Conservation (phyloP, 2,797 vertebrate genomes). For the Falco naumanni region DNA sequence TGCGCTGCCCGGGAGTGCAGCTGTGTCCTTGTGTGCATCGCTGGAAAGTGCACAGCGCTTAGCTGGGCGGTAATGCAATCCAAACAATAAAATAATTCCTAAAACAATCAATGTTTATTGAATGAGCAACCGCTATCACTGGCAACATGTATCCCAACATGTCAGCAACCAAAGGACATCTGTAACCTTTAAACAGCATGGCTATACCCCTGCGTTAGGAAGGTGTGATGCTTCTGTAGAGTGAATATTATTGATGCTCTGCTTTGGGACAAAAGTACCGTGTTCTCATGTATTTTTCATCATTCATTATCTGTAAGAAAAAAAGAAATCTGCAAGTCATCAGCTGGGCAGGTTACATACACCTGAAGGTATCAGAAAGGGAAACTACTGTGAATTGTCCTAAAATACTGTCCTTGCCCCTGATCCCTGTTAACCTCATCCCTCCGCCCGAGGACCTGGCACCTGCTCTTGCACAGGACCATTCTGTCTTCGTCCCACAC, state of each 20-base stretch:
- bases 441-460: neutral
- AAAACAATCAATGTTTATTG: neutral
- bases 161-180: neutral
- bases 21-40: neutral
- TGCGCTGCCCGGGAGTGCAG: neutral
- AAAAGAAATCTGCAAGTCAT: neutral
- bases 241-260: neutral
- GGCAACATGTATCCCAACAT: neutral
- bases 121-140: neutral
- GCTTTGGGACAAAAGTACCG: neutral
- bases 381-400: neutral
- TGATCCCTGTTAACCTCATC: neutral
- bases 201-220: neutral
- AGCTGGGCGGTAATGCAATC: neutral
- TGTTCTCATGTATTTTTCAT: neutral
- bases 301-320: neutral
- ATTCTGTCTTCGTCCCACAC: fast-evolving
- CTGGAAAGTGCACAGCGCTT: neutral
- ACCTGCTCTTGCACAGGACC: fast-evolving
- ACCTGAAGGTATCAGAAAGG: neutral
- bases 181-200: neutral
- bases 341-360: neutral
- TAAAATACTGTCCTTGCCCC: neutral
- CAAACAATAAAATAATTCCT: neutral
- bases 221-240: neutral